phyloP scores from a whole-genome alignment of 2,888 invertebrate species.

The Tenthredo mesomela region DNA sequence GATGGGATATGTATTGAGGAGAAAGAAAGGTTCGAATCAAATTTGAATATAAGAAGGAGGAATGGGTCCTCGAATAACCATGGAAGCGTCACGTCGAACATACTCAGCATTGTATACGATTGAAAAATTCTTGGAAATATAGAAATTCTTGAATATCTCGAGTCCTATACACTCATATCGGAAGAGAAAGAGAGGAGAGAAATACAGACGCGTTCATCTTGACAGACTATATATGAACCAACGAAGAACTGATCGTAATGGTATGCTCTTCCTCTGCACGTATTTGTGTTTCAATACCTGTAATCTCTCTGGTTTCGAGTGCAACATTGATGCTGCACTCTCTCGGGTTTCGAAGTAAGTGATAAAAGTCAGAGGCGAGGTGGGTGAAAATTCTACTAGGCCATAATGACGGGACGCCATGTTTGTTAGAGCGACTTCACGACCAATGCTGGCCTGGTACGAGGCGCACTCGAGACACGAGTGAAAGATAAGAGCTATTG shows the following conservation, averaged over 20 bases:
- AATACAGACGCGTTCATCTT: slow-evolving; percentile 25
- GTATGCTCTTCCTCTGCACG: background rate
- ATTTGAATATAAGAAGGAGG: slow-evolving; percentile 31
- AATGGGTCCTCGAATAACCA: slow-evolving; percentile 42
- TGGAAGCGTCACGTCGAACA: slow-evolving; percentile 32
- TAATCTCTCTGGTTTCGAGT: slow-evolving; percentile 23
- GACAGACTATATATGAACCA: background rate
- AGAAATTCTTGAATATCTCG: slow-evolving; percentile 25
- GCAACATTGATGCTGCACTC: slow-evolving; percentile 14
- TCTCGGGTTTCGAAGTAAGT: slow-evolving; percentile 1
- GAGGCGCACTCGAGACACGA: slow-evolving; percentile 43
- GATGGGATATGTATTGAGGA: background rate
- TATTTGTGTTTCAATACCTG: slow-evolving; percentile 8
- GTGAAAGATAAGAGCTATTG: slow-evolving; percentile 45
- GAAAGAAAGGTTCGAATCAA: slow-evolving; percentile 29
- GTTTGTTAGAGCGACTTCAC: slow-evolving; percentile 37
- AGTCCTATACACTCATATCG: background rate
- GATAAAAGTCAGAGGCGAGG: slow-evolving; percentile 7
- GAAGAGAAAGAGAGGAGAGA: background rate
- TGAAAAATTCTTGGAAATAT: slow-evolving; percentile 44
- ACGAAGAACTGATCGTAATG: background rate
- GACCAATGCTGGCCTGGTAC: slow-evolving; percentile 7
- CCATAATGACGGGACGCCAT: slow-evolving; percentile 50
- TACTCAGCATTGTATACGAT: slow-evolving; percentile 36
- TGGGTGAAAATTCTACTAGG: slow-evolving; percentile 19